Evolutionary conservation across 2,888 invertebrate genomes (phyloP).

Genomic region (Lottia gigantea): DNA sequence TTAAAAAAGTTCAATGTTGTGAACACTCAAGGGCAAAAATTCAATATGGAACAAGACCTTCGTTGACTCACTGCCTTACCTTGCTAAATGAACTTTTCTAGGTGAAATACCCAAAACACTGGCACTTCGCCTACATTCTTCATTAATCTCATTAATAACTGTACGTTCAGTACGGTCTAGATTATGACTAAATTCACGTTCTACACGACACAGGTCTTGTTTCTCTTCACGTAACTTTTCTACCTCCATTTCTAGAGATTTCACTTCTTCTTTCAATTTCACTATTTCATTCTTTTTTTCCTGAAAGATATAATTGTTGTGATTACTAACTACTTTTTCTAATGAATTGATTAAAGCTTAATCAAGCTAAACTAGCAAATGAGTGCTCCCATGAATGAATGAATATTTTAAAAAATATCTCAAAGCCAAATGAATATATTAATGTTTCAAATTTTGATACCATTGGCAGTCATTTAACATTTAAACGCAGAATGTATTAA

Average conservation of each 20-base stretch:
- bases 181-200: conserved; percentile 42
- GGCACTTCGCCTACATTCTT: conserved; percentile 60
- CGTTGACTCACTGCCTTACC: conserved; percentile 36
- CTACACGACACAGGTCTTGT: conserved; percentile 37
- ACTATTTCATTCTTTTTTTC: conserved; percentile 55
- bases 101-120: conserved; percentile 55
- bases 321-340: no score
- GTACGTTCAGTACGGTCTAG: conserved; percentile 54
- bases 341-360: background rate
- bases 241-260: conserved; percentile 54
- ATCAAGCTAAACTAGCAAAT: background rate
- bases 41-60: no score
- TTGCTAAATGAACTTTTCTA: conserved; percentile 51
- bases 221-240: conserved; percentile 45
- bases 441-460: no score
- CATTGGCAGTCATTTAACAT: no score
- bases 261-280: conserved; percentile 49
- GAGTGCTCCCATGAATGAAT: background rate
- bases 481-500: no score
- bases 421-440: no score
- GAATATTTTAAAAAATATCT: no score
- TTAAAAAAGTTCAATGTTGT: no score
- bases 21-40: no score
- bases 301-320: conserved; percentile 30
- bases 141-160: conserved; percentile 60